Evolutionary conservation across 2,888 invertebrate genomes (phyloP).

Genomic region (Abscondita cerata): DNA sequence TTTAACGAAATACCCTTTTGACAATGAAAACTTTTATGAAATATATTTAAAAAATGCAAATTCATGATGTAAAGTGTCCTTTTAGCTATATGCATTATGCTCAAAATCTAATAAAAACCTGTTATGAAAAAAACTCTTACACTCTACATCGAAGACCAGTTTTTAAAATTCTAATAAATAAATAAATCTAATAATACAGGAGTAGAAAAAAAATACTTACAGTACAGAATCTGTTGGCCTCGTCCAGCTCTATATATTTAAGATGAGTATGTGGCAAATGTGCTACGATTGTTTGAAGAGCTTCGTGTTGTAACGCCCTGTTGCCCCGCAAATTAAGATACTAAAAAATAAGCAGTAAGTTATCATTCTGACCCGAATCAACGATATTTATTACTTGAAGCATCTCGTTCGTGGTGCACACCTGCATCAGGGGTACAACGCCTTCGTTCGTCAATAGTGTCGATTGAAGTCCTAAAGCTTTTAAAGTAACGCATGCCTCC

Average conservation of each 20-base stretch:
- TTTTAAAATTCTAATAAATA: too few species aligned
- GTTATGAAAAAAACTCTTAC: too few species aligned
- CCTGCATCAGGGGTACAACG: conserved; percentile 46
- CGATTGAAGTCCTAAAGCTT: conserved; percentile 54
- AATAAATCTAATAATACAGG: too few species aligned
- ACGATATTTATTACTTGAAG: conserved; percentile 45
- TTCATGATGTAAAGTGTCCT: too few species aligned
- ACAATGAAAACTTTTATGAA: too few species aligned
- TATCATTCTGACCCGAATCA: conserved; percentile 2
- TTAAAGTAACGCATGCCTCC: conserved; percentile 44
- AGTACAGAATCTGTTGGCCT: conserved; percentile 51
- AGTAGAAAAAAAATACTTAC: conserved; percentile 45
- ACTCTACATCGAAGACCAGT: too few species aligned
- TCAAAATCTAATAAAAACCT: too few species aligned
- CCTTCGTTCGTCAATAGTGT: conserved; percentile 54
- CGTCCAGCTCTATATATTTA: conserved; percentile 53
- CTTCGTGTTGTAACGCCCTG: conserved; percentile 53
- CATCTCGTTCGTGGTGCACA: conserved; percentile 50
- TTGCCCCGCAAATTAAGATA: conserved; percentile 56
- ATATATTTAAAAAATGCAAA: too few species aligned
- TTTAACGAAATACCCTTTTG: too few species aligned
- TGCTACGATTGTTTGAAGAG: conserved; percentile 51
- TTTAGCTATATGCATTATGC: too few species aligned
- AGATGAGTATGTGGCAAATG: conserved; percentile 54
- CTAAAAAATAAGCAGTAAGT: conserved; percentile 39